Base-by-base conservation (phyloP, 2,113 vertebrate genomes). In the Colossoma macropomum region DNA sequence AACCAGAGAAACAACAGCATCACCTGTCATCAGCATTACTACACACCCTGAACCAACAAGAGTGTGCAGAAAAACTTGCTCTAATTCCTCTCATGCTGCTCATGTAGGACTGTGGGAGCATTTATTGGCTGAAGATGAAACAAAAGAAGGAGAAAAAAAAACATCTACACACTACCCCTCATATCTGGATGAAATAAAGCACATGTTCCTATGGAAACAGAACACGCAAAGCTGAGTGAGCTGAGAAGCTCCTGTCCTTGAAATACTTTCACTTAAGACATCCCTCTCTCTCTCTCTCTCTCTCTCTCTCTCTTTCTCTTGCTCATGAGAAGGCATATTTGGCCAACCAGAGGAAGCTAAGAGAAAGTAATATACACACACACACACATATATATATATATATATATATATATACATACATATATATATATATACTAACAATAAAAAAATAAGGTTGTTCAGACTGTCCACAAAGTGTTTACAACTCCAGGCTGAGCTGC, bases 171-270 rank as follows among this genome's bases (percentile, higher is more conserved):
- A 41, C 50, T 56, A 59, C 52, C n/a, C 34, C 60, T 45, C 54
- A 76, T 30, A 45, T 63, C 62, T 41, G 48, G n/a, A 25, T 71
- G 21, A 21, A 62, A 80, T 8, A 60, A 77, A 32, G 68, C 60
- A 48, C 19, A 60, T 34, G 76, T 87, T 86, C 56, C 87, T 84
- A 87, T 86, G 83, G 87, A 66, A 87, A 87, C 86, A 75, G 82
- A 27, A 48, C 34, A 32, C 54, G 63, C 23, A 25, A 77, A 59
- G 10, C 27, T 54, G 60, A n/a, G 60, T 48, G 60, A 81, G n/a
- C n/a, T n/a, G n/a, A 75, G 84, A 65, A 54, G 41, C 23, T 45
- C 50, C 60, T 79, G 76, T 75, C 77, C 78, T 84, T 78, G 71
- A 86, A 78, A 27, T 65, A 60, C 60, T 17, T 38, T 69, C 59